Percentiles rank a stretch among this genome's conserved stretches.
These are phyloP conservation scores for Smithornis capensis DNA, from an alignment of 2,113 vertebrate genomes.

Conservation along the genomic window DNA sequence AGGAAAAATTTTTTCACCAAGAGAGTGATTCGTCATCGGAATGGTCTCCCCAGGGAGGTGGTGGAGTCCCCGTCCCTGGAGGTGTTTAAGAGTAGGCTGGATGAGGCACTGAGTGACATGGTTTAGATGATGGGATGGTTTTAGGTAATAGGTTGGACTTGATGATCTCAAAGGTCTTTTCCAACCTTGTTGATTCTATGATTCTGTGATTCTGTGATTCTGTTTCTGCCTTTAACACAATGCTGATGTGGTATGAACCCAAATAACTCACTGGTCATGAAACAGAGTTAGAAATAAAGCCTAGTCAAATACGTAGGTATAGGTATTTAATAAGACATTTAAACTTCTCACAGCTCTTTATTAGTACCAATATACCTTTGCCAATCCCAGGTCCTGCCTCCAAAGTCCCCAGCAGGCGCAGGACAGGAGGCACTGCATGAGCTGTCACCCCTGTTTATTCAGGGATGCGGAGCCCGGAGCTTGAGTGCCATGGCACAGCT, in stretches of 20 bases:
- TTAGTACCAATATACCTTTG: background rate
- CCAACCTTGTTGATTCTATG: no score
- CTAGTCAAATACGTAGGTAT: background rate
- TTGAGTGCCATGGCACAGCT: fast-evolving
- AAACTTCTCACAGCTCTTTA: background rate
- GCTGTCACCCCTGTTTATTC: background rate
- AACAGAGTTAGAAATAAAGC: background rate
- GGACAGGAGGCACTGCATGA: fast-evolving
- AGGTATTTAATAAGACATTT: background rate
- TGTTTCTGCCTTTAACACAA: background rate
- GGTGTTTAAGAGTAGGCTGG: no score
- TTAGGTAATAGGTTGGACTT: no score
- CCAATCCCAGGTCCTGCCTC: background rate
- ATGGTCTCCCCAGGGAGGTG: no score
- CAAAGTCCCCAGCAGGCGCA: background rate
- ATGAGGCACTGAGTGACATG: no score
- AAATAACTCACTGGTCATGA: background rate
- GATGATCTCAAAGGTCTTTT: no score
- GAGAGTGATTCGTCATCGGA: no score
- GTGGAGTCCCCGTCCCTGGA: no score
- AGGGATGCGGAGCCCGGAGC: no score
- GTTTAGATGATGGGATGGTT: no score
- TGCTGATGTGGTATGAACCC: background rate
- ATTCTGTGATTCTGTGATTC: no score
- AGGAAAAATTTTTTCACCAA: no score